Conservation (phyloP, 30 jellyfish, hydroid and myxozoan genomes). For the Aurelia sp. region DNA sequence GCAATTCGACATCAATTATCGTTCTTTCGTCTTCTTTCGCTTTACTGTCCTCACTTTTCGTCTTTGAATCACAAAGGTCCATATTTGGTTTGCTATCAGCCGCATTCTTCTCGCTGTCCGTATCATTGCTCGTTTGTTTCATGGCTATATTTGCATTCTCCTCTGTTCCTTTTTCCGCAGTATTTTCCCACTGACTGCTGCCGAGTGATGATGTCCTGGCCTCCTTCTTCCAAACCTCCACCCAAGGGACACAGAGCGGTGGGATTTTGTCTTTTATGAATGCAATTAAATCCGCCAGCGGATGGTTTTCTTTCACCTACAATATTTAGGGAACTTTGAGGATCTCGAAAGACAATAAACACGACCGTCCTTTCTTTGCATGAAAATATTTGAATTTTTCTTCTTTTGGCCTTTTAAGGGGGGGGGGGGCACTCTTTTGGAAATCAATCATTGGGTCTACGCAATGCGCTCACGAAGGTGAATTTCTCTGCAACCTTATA, state of each 20-base stretch:
- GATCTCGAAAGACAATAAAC: too few species aligned
- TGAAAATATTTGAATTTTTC: background rate
- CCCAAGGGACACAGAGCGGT: conserved; percentile 65
- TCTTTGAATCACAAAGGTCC: background rate
- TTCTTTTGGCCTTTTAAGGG: too few species aligned
- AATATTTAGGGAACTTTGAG: background rate
- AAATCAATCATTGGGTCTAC: too few species aligned
- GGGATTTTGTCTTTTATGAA: conserved; percentile 80
- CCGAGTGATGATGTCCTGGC: background rate
- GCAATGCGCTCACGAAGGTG: too few species aligned
- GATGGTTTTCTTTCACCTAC: conserved; percentile 44
- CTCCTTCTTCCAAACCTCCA: conserved; percentile 52
- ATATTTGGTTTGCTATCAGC: background rate
- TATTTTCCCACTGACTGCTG: background rate
- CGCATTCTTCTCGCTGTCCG: background rate
- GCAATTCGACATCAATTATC: background rate
- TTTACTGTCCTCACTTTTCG: background rate
- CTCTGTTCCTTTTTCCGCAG: background rate
- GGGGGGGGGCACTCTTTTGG: too few species aligned
- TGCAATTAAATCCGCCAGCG: conserved; percentile 68
- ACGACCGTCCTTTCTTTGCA: background rate
- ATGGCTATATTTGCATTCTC: background rate
- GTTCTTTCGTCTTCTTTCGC: background rate
- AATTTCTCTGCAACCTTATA: too few species aligned
- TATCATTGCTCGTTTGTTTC: background rate